Percentiles rank a stretch among this genome's conserved stretches.
phyloP scores from a whole-genome alignment of 2,888 invertebrate genomes.

The Dorcus parallelipipedus region DNA sequence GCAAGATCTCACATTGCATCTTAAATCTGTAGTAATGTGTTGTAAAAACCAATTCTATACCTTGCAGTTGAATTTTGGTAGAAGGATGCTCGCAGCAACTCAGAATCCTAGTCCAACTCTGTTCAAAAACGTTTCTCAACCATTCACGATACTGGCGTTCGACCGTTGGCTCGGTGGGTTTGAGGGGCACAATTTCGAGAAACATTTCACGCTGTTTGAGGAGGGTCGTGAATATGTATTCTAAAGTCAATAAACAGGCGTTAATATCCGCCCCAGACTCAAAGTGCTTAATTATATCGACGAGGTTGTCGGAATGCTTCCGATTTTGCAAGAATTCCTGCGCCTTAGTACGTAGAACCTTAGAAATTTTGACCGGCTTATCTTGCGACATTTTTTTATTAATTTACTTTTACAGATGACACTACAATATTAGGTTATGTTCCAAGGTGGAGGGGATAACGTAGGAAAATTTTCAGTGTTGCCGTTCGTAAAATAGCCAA shows the following conservation, averaged over 20 bases:
- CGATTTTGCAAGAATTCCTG: conserved; percentile 67
- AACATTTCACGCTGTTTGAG: conserved; percentile 65
- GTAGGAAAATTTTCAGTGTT: too few species aligned
- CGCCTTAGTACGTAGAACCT: conserved; percentile 65
- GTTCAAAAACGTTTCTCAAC: conserved; percentile 68
- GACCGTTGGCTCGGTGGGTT: conserved; percentile 55
- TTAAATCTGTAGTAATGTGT: neutral
- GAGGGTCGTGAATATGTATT: conserved; percentile 68
- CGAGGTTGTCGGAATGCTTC: conserved; percentile 63
- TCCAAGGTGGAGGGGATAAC: neutral
- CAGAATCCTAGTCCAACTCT: conserved; percentile 59
- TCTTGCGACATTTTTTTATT: conserved; percentile 37
- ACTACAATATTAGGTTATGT: conserved; percentile 2
- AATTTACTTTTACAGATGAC: neutral
- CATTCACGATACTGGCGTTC: conserved; percentile 66
- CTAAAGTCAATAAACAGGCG: conserved; percentile 64
- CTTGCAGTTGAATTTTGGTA: conserved; percentile 44
- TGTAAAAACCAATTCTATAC: conserved; percentile 25
- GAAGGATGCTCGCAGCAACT: conserved; percentile 52
- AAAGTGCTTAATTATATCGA: conserved; percentile 66
- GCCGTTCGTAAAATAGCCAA: too few species aligned
- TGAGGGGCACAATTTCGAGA: conserved; percentile 58
- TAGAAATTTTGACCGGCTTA: conserved; percentile 55
- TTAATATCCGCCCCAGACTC: conserved; percentile 52
- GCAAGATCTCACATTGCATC: neutral